Conservation (phyloP, 1,140 invertebrate species). For the Gonioctena quinquepunctata region DNA sequence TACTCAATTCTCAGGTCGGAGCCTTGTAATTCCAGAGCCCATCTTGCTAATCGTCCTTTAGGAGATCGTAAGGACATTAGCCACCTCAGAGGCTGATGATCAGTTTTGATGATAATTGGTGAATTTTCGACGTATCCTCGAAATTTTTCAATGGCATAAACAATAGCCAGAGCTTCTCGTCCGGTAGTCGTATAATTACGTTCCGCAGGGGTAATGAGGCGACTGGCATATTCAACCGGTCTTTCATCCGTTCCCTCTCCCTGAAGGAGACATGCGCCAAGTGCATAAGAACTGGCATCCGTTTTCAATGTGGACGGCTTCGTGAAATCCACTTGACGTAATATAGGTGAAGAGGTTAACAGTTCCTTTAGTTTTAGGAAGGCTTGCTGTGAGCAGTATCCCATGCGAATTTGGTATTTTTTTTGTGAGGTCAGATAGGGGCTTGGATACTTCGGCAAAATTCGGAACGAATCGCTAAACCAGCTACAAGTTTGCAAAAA, state of each 20-base stretch:
- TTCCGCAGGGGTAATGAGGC: slow-evolving; percentile 48
- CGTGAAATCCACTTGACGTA: slow-evolving; percentile 14
- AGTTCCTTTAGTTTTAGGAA: slow-evolving; percentile 36
- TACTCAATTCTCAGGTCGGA: slow-evolving; percentile 26
- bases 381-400: slow-evolving; percentile 36
- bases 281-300: slow-evolving; percentile 41
- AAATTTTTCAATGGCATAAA: slow-evolving; percentile 48
- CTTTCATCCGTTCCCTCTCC: slow-evolving; percentile 48
- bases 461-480: slow-evolving; percentile 27
- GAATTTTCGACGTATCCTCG: slow-evolving; percentile 34
- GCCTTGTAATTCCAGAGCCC: slow-evolving; percentile 46
- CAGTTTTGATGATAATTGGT: slow-evolving; percentile 53
- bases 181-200: slow-evolving; percentile 32
- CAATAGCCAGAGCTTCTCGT: slow-evolving; percentile 54
- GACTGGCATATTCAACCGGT: slow-evolving; percentile 46
- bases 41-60: slow-evolving; percentile 53
- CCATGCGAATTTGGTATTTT: slow-evolving; percentile 48
- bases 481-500: slow-evolving; percentile 27
- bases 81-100: slow-evolving; percentile 60
- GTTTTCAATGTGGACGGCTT: slow-evolving; percentile 11
- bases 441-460: slow-evolving; percentile 22
- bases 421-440: slow-evolving; percentile 39
- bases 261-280: slow-evolving; percentile 51
- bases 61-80: slow-evolving; percentile 55
- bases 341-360: slow-evolving; percentile 11